phyloP scores from a whole-genome alignment of 2,888 invertebrate species.

The Lasius platythorax region DNA sequence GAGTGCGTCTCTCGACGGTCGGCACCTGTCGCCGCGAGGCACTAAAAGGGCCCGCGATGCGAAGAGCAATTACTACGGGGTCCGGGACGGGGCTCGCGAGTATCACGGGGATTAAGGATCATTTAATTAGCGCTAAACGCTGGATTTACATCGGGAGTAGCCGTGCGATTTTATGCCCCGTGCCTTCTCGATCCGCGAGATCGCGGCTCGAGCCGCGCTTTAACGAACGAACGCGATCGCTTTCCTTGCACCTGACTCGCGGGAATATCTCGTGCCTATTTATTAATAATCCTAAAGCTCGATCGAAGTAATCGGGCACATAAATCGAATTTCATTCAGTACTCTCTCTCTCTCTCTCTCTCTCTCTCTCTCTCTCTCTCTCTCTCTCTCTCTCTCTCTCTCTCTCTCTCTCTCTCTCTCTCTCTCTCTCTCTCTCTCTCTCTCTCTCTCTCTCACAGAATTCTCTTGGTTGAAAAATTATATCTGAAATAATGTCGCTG shows the following conservation, averaged over 20 bases:
- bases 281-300: background rate
- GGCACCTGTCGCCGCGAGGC: conserved; percentile 14
- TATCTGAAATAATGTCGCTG: background rate
- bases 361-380: background rate
- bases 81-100: conserved; percentile 14
- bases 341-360: background rate
- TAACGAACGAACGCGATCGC: conserved; percentile 34
- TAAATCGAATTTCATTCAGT: background rate
- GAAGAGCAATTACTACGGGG: conserved; percentile 22
- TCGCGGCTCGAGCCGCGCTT: background rate
- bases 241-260: conserved; percentile 40
- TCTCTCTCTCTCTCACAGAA: background rate
- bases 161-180: conserved; percentile 23
- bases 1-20: background rate
- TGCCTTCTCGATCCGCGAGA: background rate
- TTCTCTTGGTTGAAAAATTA: background rate
- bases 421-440: background rate
- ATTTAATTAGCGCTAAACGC: conserved; percentile 63
- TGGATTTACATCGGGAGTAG: conserved; percentile 60
- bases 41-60: conserved; percentile 22
- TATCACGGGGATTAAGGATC: conserved; percentile 52
- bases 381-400: background rate
- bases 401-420: background rate
- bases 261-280: background rate
- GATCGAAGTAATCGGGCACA: background rate